Evolutionary conservation across 2,113 vertebrate species (phyloP), one percentile per base, ranked within the genome.

Genomic region (Cacatua alba): DNA sequence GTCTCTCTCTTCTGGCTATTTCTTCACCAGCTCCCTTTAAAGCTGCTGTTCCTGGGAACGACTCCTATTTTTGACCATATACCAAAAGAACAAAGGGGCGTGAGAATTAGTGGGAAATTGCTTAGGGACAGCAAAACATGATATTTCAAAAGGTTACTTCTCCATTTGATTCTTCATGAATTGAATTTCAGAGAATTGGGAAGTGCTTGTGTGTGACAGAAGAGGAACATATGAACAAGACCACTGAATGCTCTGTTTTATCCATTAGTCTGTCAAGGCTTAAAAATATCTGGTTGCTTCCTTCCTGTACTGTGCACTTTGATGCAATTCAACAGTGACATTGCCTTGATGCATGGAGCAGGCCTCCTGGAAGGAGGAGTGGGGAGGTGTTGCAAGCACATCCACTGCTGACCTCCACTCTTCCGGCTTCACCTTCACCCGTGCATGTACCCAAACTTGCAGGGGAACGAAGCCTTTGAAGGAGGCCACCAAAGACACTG

Each of bases 141-240:
- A 55, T 46, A 48, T 76, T 86, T 84, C 39, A 93, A 93, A 85
- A 69, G n/a, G 59, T 44, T 84, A 96, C 92, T 97, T 97, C 96
- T 97, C 83, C 85, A 94, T 97, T 97, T 94, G 29, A 74, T 92
- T 87, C 86, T 96, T 67, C 64, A 89, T 95, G 49, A 93, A 96
- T 95, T 97, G 76, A 41, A 82, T 94, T 96, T 95, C 92, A 82
- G 63, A 96, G 95, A 96, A 96, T 63, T 85, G 91, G 82, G 94
- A 97, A 97, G 94, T 94, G 19, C 74, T 85, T 17, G 17, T 74
- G 26, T 79, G 29, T 39, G 25, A 82, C 39, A 37, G 55, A 95
- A 97, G 85, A 86, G 84, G 92, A 97, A 95, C 90, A 35, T 72
- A 17, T 67, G 70, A 95, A 29, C 82, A 82, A 51, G 83, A 62